Evolutionary conservation across 2,888 invertebrate genomes (phyloP), one percentile per base, ranked within the genome.

Genomic region (Phrixothrix hirtus): DNA sequence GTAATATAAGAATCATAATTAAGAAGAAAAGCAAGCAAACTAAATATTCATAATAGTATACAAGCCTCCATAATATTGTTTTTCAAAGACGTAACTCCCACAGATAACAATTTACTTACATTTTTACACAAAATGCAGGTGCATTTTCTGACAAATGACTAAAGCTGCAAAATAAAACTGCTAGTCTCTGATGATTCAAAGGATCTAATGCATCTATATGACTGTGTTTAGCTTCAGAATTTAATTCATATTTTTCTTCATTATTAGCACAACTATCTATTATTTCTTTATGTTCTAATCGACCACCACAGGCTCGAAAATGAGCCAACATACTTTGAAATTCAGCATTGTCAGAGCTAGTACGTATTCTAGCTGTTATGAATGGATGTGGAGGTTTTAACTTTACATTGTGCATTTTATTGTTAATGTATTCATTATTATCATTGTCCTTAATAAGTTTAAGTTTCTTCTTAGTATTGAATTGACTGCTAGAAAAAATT

Each of bases 161-260:
- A 70, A 86, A 92, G 70, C 93, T 95, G 71, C 93, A 96, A 70
- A 96, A 89, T 46, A 97, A 78, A 25, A 98, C 88, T 2, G 92
- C 86, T 37, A 98, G 78, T 36, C 88, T 81, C 77, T 98, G 97
- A 70, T 93, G 93, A 72, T 87, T 87, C 55, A 82, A 83, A 0
- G 90, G 87, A 62, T 91, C 87, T 13, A 93, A 76, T 1, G 90
- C 89, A 72, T 94, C 93, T 12, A 68, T 59, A 35, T 60, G 58
- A 39, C 55, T 55, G 15, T 45, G 43, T 34, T 62, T 57, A 15
- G 25, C 32, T 3, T 62, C 62, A 35, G 44, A 62, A 57, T 35
- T 70, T 68, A 2, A 12, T 34, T 34, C 45, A 2, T 26, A 12
- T 9, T 39, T 12, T 14, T 38, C 27, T 15, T 39, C 32, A 1